A percentile compares a stretch with the other conserved stretches of the same genome.
Evolutionary conservation across 2,113 vertebrate genomes (phyloP).

Genomic region (Camelus dromedarius): DNA sequence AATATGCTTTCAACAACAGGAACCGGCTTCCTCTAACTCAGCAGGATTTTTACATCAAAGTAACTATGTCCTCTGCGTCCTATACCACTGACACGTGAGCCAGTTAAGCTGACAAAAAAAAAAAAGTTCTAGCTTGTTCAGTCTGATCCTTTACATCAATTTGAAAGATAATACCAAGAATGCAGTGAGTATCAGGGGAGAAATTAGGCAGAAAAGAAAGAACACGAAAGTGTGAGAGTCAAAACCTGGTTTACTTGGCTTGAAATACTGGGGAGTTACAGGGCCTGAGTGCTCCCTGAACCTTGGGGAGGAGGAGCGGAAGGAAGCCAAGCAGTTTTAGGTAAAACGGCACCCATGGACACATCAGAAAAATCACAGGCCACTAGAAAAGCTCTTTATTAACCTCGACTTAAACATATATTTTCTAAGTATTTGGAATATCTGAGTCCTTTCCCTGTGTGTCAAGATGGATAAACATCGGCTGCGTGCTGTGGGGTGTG

Average conservation of each 20-base stretch:
- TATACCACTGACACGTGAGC: neutral
- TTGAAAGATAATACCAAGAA: neutral
- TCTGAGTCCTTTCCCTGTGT: neutral
- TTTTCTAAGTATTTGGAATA: neutral
- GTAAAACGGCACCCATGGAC: neutral
- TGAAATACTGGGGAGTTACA: neutral
- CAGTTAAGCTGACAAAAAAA: neutral
- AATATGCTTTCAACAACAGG: neutral
- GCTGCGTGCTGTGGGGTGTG: neutral
- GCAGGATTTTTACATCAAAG: constrained; percentile 56
- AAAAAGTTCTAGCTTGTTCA: neutral
- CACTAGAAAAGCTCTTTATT: neutral
- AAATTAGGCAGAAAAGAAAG: constrained; percentile 1
- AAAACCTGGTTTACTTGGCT: neutral
- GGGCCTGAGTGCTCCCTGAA: neutral
- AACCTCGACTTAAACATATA: neutral
- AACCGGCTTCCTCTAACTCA: constrained; percentile 18
- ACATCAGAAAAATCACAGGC: constrained; percentile 17
- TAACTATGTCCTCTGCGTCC: neutral
- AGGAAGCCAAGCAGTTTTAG: neutral
- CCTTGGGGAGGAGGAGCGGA: neutral
- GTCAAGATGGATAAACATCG: neutral
- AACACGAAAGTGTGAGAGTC: constrained; percentile 13
- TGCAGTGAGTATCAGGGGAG: neutral
- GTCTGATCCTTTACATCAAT: neutral